Conservation (phyloP, 2,113 vertebrate genomes). For the Phyllopteryx taeniolatus region DNA sequence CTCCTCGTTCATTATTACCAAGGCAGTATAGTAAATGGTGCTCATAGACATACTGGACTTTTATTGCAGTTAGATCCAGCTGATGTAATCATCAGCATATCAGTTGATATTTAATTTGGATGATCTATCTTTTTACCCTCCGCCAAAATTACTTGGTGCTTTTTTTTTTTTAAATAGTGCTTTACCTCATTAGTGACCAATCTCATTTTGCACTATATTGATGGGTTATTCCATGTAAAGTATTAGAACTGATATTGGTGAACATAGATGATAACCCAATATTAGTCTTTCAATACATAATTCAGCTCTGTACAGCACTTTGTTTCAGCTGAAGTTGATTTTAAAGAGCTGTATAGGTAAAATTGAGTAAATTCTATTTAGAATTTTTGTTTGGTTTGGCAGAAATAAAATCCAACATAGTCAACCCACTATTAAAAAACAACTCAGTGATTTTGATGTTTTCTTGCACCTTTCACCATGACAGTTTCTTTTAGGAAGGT, state of each 20-base stretch:
- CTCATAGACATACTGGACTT: neutral
- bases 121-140: neutral
- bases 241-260: neutral
- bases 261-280: neutral
- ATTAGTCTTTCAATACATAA: too few relatives aligned
- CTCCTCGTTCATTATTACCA: neutral
- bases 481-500: too few relatives aligned
- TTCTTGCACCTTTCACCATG: too few relatives aligned
- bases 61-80: neutral
- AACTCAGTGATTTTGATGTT: too few relatives aligned
- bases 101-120: neutral
- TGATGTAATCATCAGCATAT: neutral
- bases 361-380: too few relatives aligned
- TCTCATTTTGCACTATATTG: neutral
- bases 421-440: too few relatives aligned
- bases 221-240: too few relatives aligned
- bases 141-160: neutral
- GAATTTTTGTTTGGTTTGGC: too few relatives aligned
- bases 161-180: neutral
- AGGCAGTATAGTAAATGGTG: slow-evolving; percentile 34
- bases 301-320: neutral
- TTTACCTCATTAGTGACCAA: neutral
- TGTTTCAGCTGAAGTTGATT: neutral
- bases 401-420: too few relatives aligned
- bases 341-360: too few relatives aligned